Evolutionary conservation across 2,113 vertebrate species (phyloP).

Genomic region (Elaphurus davidianus): DNA sequence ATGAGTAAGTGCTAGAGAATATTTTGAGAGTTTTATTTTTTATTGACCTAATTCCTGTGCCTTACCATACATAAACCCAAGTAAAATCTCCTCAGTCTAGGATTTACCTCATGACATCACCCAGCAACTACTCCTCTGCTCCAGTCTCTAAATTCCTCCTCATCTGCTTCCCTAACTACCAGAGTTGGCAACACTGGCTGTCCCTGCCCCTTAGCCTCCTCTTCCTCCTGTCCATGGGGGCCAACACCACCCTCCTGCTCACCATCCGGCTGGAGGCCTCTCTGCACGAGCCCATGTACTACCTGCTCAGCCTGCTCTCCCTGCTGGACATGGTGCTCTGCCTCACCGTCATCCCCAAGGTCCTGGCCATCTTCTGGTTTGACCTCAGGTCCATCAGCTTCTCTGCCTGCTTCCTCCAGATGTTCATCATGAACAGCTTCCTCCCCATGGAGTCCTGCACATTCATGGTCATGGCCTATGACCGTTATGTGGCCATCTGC

Average conservation of each 20-base stretch:
- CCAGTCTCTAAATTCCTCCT: conserved; percentile 32
- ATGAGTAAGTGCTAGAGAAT: background rate
- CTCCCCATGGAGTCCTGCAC: background rate
- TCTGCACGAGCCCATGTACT: background rate
- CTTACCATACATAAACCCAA: background rate
- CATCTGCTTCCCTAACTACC: conserved; percentile 42
- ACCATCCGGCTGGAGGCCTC: background rate
- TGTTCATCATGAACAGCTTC: background rate
- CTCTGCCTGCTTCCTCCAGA: background rate
- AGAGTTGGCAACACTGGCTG: conserved; percentile 46
- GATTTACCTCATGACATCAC: background rate
- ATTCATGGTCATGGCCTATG: background rate
- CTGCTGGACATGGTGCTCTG: background rate
- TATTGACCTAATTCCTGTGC: background rate
- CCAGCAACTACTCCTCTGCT: background rate
- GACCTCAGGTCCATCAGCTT: background rate
- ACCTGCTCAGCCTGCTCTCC: background rate
- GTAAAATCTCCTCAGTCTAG: background rate
- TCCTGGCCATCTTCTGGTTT: background rate
- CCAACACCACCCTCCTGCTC: background rate
- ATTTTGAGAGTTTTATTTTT: background rate
- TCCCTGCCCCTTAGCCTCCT: background rate
- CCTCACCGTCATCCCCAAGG: background rate
- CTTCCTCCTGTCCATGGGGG: background rate
- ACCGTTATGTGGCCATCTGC: background rate